phyloP scores from a whole-genome alignment of 35 echinoderm and acorn worm genomes.

The Anneissia japonica region DNA sequence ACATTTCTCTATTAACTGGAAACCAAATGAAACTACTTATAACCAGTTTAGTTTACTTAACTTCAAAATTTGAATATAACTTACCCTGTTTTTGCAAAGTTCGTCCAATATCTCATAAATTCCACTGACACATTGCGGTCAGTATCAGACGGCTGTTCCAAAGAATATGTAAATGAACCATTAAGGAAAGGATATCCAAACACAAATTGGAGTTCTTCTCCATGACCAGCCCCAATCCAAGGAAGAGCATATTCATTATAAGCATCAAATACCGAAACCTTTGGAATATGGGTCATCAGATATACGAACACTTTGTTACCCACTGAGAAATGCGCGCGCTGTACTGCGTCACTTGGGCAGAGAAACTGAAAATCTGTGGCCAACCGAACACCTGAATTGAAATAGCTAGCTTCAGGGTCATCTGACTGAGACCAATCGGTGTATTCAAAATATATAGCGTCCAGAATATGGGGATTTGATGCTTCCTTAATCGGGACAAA shows the following conservation, averaged over 20 bases:
- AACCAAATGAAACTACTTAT: no score
- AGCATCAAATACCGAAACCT: background rate
- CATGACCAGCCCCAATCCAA: slow-evolving; percentile 46
- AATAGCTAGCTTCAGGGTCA: slow-evolving; percentile 42
- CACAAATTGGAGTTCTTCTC: slow-evolving; percentile 71
- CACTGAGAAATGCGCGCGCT: slow-evolving; percentile 7
- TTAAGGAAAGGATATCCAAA: slow-evolving; percentile 19
- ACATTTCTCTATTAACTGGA: no score
- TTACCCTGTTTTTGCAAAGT: slow-evolving; percentile 61
- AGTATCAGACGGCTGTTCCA: slow-evolving; percentile 8
- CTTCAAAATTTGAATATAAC: no score
- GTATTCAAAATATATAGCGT: slow-evolving; percentile 59
- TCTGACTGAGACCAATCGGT: slow-evolving; percentile 62
- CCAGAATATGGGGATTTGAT: slow-evolving; percentile 34
- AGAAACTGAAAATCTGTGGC: slow-evolving; percentile 50
- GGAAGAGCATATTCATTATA: background rate
- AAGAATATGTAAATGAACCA: slow-evolving; percentile 4
- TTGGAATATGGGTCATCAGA: slow-evolving; percentile 62
- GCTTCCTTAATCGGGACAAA: slow-evolving; percentile 11
- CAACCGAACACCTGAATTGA: slow-evolving; percentile 25
- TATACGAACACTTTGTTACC: slow-evolving; percentile 52
- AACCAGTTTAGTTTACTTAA: no score
- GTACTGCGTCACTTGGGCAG: slow-evolving; percentile 56
- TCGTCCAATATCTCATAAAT: slow-evolving; percentile 66
- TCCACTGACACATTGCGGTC: slow-evolving; percentile 13